Percentiles rank a stretch among this genome's conserved stretches.
Conservation (phyloP, 2,113 vertebrate genomes). For the Bos javanicus region DNA sequence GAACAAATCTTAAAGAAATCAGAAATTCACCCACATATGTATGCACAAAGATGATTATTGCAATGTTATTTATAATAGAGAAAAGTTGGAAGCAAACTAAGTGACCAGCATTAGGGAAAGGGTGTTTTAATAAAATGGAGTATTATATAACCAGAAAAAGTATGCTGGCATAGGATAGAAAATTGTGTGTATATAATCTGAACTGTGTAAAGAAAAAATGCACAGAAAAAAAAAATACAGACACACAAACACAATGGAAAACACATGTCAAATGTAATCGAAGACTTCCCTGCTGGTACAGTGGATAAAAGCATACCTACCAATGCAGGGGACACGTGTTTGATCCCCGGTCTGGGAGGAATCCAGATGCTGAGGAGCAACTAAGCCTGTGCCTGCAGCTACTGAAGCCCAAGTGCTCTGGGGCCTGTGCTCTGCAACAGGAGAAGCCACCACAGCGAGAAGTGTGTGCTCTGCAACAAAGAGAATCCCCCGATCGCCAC, state of each 20-base stretch:
- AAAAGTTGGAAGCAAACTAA: neutral
- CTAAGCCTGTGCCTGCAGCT: neutral
- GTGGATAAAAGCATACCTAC: neutral
- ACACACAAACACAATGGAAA: neutral
- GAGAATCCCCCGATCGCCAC: neutral
- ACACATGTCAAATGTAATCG: neutral
- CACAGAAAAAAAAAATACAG: neutral
- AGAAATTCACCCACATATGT: constrained; percentile 17
- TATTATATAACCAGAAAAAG: neutral
- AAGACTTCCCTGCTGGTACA: neutral
- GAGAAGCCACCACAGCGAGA: neutral
- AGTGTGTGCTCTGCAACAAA: neutral
- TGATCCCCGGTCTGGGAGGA: neutral
- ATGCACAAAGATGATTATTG: neutral
- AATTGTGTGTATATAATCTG: neutral
- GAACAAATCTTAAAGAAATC: neutral
- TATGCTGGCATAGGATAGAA: neutral
- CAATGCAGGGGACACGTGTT: neutral
- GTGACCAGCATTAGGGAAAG: neutral
- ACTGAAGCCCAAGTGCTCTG: neutral
- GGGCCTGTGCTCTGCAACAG: neutral
- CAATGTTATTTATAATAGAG: neutral
- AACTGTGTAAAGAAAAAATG: neutral
- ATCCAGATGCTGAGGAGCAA: neutral
- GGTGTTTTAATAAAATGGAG: neutral